Conservation (phyloP, 30 jellyfish, hydroid and myxozoan species). For the Clytia hemisphaerica region DNA sequence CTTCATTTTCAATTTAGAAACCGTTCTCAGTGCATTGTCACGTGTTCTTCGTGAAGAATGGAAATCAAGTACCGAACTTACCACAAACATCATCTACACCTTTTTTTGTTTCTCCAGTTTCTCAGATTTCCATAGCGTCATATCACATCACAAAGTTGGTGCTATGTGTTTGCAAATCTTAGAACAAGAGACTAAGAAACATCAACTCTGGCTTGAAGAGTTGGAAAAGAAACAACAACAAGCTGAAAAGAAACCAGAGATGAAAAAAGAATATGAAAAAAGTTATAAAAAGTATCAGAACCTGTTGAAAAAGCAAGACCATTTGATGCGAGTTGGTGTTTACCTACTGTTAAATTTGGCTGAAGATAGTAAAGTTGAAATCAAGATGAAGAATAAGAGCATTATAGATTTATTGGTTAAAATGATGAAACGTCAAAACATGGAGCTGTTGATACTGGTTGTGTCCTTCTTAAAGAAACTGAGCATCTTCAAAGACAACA, state of each 20-base stretch:
- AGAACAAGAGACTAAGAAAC: slow-evolving; percentile 76
- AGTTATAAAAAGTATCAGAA: slow-evolving; percentile 78
- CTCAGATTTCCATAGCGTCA: slow-evolving; percentile 84
- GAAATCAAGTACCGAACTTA: slow-evolving; percentile 87
- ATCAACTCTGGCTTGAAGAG: slow-evolving; percentile 84
- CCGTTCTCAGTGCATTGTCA: slow-evolving; percentile 92
- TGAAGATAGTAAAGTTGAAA: slow-evolving; percentile 94
- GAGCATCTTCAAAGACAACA: slow-evolving; percentile 84
- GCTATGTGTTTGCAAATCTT: slow-evolving; percentile 83
- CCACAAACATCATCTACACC: slow-evolving; percentile 90
- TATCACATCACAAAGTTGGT: slow-evolving; percentile 79
- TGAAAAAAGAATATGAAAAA: slow-evolving; percentile 79
- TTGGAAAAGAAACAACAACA: slow-evolving; percentile 55
- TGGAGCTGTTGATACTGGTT: slow-evolving; percentile 79
- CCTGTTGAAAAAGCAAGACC: slow-evolving; percentile 83
- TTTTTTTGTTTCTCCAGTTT: slow-evolving; percentile 97
- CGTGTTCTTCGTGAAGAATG: slow-evolving; percentile 92
- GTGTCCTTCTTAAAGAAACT: slow-evolving; percentile 88
- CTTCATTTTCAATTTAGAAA: slow-evolving; percentile 36
- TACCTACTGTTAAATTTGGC: slow-evolving; percentile 77
- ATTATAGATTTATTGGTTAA: slow-evolving; percentile 51
- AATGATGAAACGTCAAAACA: slow-evolving; percentile 65
- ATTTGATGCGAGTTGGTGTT: slow-evolving; percentile 89
- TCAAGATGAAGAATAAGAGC: slow-evolving; percentile 85
- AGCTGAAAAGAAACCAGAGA: slow-evolving; percentile 53